Conservation (phyloP, 1,140 invertebrate species). For the Drosophila leontia region DNA sequence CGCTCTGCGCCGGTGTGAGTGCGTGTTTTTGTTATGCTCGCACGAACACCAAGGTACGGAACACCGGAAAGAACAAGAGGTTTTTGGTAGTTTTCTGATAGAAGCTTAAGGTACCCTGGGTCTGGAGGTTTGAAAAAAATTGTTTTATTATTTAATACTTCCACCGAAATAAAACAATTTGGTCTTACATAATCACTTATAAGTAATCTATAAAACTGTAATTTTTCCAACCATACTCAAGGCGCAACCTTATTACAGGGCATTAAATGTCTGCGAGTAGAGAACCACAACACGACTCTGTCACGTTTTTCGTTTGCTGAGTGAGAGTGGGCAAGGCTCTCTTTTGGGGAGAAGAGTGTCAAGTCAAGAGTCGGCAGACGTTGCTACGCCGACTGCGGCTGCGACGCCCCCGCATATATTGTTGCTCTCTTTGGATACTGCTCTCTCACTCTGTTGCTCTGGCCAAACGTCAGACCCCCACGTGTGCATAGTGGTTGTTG, state of each 20-base stretch:
- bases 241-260: background rate
- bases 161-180: background rate
- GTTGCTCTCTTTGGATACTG: conserved; percentile 25
- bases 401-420: conserved; percentile 66
- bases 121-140: background rate
- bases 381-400: conserved; percentile 46
- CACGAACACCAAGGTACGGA: conserved; percentile 29
- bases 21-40: conserved; percentile 59
- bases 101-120: conserved; percentile 14
- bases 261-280: conserved; percentile 44
- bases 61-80: conserved; percentile 27
- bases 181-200: background rate
- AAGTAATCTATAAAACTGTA: background rate
- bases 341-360: conserved; percentile 12
- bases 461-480: conserved; percentile 50
- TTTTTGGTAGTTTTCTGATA: background rate
- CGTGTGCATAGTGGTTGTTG: conserved; percentile 68
- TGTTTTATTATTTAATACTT: background rate
- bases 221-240: background rate
- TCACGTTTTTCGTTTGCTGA: conserved; percentile 70
- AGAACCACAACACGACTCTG: conserved; percentile 72
- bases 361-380: conserved; percentile 49
- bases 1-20: conserved; percentile 51
- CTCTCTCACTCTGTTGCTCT: conserved; percentile 14
- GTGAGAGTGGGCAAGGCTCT: conserved; percentile 34